Conservation (phyloP, 1,140 invertebrate genomes). For the Rhopalosiphum maidis region DNA sequence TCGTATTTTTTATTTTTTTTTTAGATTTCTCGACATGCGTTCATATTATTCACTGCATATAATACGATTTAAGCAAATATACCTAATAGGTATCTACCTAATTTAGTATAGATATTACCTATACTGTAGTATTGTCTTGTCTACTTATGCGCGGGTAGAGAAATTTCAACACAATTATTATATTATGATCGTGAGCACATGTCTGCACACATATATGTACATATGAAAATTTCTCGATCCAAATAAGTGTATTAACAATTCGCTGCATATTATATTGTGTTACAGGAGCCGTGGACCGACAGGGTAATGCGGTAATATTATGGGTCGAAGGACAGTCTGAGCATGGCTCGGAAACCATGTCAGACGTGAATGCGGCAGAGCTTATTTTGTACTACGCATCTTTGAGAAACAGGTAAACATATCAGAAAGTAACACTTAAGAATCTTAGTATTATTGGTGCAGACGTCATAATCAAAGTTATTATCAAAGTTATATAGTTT, state of each 20-base stretch:
- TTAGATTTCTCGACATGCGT: background rate
- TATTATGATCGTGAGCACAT: background rate
- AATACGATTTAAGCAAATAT: background rate
- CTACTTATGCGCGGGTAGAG: background rate
- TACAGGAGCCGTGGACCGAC: slow-evolving; percentile 35
- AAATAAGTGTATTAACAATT: background rate
- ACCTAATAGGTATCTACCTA: background rate
- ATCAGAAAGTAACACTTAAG: background rate
- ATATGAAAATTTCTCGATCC: background rate
- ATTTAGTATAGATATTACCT: too few relatives aligned
- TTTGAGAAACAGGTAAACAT: slow-evolving; percentile 42
- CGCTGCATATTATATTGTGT: background rate
- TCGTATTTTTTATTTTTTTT: background rate
- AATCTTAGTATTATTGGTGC: background rate
- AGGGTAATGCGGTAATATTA: slow-evolving; percentile 36
- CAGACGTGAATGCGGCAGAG: slow-evolving; percentile 15
- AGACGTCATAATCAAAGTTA: background rate
- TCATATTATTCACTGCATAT: background rate
- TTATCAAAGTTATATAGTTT: background rate
- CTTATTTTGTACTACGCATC: slow-evolving; percentile 54
- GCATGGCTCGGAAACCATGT: background rate
- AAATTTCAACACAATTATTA: background rate
- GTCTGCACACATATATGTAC: background rate
- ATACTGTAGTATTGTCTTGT: background rate
- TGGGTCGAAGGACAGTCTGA: slow-evolving; percentile 34